Evolutionary conservation across 2,113 vertebrate genomes (phyloP), one percentile per base, ranked within the genome.

Genomic region (Natator depressus): DNA sequence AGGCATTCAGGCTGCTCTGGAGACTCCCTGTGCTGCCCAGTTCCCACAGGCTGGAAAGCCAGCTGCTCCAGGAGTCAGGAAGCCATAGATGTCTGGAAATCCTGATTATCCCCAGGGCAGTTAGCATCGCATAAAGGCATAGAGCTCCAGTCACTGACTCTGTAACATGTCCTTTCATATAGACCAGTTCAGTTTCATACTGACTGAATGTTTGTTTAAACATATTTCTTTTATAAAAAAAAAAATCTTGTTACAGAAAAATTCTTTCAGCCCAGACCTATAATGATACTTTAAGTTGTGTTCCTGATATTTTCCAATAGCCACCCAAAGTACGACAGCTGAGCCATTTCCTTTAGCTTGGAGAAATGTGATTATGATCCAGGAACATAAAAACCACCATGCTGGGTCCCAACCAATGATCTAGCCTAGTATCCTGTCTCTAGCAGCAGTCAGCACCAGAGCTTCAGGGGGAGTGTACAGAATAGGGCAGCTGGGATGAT

Each of bases 261-360:
- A 84, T 65, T 89, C 90, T 84, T 81, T 0, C 0, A 83, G 47
- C 2, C 79, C 90, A 89, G 96, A 42, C 49, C 79, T 94, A 57
- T 94, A 93, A 91, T 53, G 90, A 72, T 90, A 95, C 89, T 92
- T 89, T 87, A 78, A 91, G 51, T 79, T 85, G 93, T 81, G 81
- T 54, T 95, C 87, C 92, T 93, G 65, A 75, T 81, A 57, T 96
- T 96, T 92, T 94, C 94, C 75, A 93, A 85, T 87, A 94, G 83
- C n/a, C 93, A 85, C 93, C 96, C 95, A 95, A 85, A 96, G 95
- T 87, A 96, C 46, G 79, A 80, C n/a, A 92, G 53, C 72, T 88
- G 78, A 95, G 81, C 87, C 85, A 87, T 91, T 94, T 93, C 87
- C 87, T 94, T 87, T 57, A 72, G 96, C 81, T 93, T 78, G 55